These are phyloP conservation scores for Orestias chungarensis DNA, from an alignment of 2,797 vertebrate species.

Conservation along the genomic window DNA sequence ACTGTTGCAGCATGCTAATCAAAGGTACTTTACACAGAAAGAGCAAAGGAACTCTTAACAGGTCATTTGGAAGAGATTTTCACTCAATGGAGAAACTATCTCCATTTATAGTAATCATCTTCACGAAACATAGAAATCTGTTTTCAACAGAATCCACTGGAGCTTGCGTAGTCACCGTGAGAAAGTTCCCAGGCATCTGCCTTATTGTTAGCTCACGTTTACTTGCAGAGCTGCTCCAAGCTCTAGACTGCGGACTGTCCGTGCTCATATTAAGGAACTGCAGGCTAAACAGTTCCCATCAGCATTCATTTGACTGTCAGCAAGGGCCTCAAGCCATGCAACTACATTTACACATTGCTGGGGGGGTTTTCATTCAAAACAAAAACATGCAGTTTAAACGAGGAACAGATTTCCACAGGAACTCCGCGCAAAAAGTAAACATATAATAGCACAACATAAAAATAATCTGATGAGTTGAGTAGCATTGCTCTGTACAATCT, in stretches of 20 bases:
- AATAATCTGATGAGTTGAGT: conserved; percentile 10
- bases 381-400: conserved; percentile 33
- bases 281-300: conserved; percentile 40
- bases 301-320: conserved; percentile 57
- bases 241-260: conserved; percentile 28
- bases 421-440: conserved; percentile 11
- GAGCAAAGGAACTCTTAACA: too few relatives aligned
- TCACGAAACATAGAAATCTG: conserved; percentile 30
- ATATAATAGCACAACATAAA: conserved; percentile 21
- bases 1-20: conserved; percentile 59
- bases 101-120: conserved; percentile 36
- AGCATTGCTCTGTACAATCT: not conserved
- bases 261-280: conserved; percentile 30
- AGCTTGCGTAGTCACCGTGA: conserved; percentile 31
- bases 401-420: conserved; percentile 22
- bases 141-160: conserved; percentile 13
- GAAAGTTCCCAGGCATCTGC: conserved; percentile 33
- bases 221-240: conserved; percentile 46
- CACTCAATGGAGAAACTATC: conserved; percentile 58
- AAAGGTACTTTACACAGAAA: conserved; percentile 43
- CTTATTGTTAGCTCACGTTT: conserved; percentile 61
- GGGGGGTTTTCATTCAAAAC: conserved; percentile 19
- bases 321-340: conserved; percentile 37
- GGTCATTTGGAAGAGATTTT: conserved; percentile 53
- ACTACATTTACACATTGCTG: conserved; percentile 20